Conservation (phyloP, 2,797 vertebrate genomes). For the Scarus forsteni region DNA sequence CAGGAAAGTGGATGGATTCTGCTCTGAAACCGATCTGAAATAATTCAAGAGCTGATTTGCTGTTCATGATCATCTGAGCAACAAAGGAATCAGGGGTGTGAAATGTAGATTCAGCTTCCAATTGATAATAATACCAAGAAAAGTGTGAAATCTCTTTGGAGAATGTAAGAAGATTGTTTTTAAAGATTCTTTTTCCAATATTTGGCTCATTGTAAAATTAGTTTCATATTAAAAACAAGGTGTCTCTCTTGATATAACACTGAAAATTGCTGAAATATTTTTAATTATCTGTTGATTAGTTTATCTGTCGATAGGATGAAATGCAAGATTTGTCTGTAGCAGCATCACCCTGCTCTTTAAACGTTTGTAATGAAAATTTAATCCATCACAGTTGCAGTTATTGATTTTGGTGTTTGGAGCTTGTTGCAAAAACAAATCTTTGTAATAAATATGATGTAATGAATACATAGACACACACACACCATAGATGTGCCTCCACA, state of each 20-base stretch:
- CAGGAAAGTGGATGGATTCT: too few species aligned
- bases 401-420: constrained; percentile 2
- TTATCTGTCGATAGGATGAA: neutral
- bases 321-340: neutral
- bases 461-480: neutral
- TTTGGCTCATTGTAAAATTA: neutral
- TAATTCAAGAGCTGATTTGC: too few species aligned
- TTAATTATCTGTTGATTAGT: neutral
- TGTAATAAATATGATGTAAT: neutral
- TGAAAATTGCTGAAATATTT: neutral
- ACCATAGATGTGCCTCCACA: too few species aligned
- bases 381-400: neutral
- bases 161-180: too few species aligned
- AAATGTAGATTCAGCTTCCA: too few species aligned
- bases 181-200: neutral
- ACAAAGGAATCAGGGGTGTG: too few species aligned
- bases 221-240: neutral
- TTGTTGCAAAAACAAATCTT: neutral
- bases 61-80: too few species aligned
- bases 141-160: too few species aligned
- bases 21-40: too few species aligned
- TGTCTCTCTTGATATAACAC: neutral
- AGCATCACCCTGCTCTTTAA: neutral
- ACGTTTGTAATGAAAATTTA: neutral
- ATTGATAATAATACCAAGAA: neutral